Evolutionary conservation across 2,888 invertebrate species (phyloP).

Genomic region (Chymomyza caudatula): DNA sequence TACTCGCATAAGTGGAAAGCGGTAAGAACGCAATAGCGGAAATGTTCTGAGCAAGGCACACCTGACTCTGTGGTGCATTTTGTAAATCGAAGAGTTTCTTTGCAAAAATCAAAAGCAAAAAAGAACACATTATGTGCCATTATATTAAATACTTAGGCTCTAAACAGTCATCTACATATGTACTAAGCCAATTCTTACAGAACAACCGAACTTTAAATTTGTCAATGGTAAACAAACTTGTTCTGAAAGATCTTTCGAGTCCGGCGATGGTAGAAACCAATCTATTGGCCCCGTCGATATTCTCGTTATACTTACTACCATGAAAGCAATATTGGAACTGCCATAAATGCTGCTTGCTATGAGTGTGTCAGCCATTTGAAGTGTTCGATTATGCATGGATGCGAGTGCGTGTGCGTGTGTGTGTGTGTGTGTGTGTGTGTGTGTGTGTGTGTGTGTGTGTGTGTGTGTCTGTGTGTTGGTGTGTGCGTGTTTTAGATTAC

Average conservation of each 20-base stretch:
- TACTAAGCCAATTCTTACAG: no score
- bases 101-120: neutral
- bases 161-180: no score
- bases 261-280: no score
- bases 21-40: neutral
- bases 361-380: neutral
- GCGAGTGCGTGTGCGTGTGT: neutral
- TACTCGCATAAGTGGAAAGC: neutral
- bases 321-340: neutral
- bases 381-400: slow-evolving; percentile 55
- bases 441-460: slow-evolving; percentile 5
- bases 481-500: slow-evolving; percentile 21
- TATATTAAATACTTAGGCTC: no score
- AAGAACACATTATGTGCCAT: no score
- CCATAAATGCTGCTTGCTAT: neutral
- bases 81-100: neutral
- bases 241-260: no score
- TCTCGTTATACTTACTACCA: neutral
- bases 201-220: no score
- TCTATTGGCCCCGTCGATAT: neutral
- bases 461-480: no score
- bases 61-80: neutral
- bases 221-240: no score
- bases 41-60: neutral
- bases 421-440: neutral